These are phyloP conservation scores for Phaonia tiefii DNA, from an alignment of 2,888 invertebrate genomes.

Conservation along the genomic window DNA sequence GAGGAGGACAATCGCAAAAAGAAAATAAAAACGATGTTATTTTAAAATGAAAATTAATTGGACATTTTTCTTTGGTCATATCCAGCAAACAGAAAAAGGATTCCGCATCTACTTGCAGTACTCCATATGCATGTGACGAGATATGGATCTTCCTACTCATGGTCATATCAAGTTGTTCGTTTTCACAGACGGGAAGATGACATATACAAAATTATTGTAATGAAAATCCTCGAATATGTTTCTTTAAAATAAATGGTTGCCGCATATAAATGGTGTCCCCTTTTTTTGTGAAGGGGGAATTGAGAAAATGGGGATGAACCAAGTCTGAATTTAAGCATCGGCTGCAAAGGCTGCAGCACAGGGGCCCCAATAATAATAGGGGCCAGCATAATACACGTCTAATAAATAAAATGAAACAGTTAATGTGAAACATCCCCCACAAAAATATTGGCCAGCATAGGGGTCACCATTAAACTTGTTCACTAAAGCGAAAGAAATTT, in stretches of 20 bases:
- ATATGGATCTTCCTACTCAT: constrained; percentile 4
- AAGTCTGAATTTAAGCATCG: no score
- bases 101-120: not conserved
- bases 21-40: constrained; percentile 16
- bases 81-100: constrained; percentile 8
- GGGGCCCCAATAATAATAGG: no score
- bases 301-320: no score
- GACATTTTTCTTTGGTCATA: constrained; percentile 49
- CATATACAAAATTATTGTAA: constrained; percentile 41
- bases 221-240: constrained; percentile 38
- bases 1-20: not conserved
- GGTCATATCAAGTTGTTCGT: constrained; percentile 15
- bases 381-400: no score
- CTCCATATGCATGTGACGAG: not conserved
- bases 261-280: constrained; percentile 14
- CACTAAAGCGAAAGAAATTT: no score
- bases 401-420: no score
- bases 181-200: constrained; percentile 16
- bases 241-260: constrained; percentile 48
- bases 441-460: no score
- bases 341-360: no score
- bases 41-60: constrained; percentile 49
- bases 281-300: no score
- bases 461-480: no score
- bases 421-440: no score